Evolutionary conservation across 2,888 invertebrate genomes (phyloP), one percentile per base, ranked within the genome.

Genomic region (Tenthredo notha): DNA sequence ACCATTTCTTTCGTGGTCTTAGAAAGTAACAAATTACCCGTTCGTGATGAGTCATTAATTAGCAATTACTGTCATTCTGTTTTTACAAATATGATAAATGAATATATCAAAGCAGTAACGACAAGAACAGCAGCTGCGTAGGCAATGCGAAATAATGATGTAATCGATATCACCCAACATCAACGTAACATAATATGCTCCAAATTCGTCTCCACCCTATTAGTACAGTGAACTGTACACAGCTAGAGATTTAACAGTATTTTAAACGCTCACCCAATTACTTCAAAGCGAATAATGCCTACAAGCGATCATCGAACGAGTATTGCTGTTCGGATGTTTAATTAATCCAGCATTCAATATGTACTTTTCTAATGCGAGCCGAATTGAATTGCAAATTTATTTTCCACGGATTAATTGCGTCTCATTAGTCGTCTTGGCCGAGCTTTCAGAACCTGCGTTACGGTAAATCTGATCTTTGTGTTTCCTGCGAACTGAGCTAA

Each of bases 381-480:
- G 29, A 75, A 75, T 75, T 47, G 21, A 15, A 50, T 75, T 15
- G 10, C 50, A n/a, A 18, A 33, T 29, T 7, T 33, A 10, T 37
- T 21, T 21, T 15, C 29, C 21, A 33, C 18, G 9, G 21, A 50
- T 47, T 29, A 25, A 50, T 54, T n/a, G 18, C 18, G 12, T 54
- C 12, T 18, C 29, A 54, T 25, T 47, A 67, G 18, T 61, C 25
- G 25, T 5, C 10, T 67, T 67, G 33, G 33, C 33, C 7, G 33
- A 75, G 43, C 47, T 47, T 18, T 12, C n/a, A 37, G 25, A 40
- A 40, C 4, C 37, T 15, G 33, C 7, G 70, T 25, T 21, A 61
- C 67, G 33, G 6, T 67, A 18, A 67, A 33, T 67, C 67, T 67
- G 67, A 67, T 33, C 67, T 67, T 33, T 67, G 67, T 29, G 67